phyloP scores from a whole-genome alignment of 2,888 invertebrate genomes.

The Troides aeacus region DNA sequence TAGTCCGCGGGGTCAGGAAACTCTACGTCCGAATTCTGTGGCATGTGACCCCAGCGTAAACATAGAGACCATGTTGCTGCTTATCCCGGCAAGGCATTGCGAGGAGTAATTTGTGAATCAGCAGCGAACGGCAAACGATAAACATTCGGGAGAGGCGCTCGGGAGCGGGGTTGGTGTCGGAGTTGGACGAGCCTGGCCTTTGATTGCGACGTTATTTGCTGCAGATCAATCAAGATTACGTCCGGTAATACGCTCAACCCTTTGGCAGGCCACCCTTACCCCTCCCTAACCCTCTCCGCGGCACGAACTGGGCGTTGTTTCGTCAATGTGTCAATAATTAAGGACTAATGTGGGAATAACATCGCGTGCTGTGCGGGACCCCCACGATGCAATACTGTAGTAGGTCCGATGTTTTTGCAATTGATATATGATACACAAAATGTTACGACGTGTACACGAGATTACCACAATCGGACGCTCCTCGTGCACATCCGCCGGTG shows the following conservation, averaged over 20 bases:
- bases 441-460: no score
- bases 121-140: no score
- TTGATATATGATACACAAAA: no score
- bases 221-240: conserved; percentile 77
- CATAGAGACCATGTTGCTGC: neutral
- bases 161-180: conserved; percentile 43
- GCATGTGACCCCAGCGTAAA: no score
- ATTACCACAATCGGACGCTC: no score
- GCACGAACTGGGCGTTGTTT: conserved; percentile 56
- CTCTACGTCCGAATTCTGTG: no score
- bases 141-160: no score
- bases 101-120: no score
- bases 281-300: conserved; percentile 24
- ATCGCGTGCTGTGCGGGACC: neutral
- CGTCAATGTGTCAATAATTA: conserved; percentile 70
- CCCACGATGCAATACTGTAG: no score
- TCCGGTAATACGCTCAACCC: conserved; percentile 67
- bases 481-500: no score
- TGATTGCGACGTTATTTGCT: conserved; percentile 69
- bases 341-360: conserved; percentile 52
- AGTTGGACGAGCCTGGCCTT: conserved; percentile 47
- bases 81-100: conserved; percentile 37
- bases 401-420: no score
- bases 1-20: no score
- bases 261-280: conserved; percentile 45